phyloP scores from a whole-genome alignment of 2,113 vertebrate species.

The Piprites chloris region DNA sequence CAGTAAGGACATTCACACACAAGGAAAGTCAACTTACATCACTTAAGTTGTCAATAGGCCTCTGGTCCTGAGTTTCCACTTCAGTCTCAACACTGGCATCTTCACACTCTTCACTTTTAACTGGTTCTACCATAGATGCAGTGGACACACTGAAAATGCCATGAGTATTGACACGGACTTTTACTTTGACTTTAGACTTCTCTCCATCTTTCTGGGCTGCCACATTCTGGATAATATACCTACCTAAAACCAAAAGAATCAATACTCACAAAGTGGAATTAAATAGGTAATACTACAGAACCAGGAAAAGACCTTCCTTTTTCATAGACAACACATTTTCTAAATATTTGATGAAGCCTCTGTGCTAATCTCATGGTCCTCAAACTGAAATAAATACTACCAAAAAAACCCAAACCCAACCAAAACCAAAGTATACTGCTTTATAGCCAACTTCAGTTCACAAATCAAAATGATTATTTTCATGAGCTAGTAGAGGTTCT shows the following conservation, averaged over 20 bases:
- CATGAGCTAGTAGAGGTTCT: background rate
- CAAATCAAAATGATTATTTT: background rate
- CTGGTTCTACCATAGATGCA: slow-evolving; percentile 77
- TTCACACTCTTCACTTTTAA: slow-evolving; percentile 71
- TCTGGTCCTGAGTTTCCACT: slow-evolving; percentile 64
- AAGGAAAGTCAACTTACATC: slow-evolving; percentile 69
- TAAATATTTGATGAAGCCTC: background rate
- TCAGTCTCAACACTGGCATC: slow-evolving; percentile 57
- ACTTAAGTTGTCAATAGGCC: slow-evolving; percentile 39
- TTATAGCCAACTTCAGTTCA: background rate
- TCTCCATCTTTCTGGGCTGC: slow-evolving; percentile 80
- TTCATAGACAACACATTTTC: background rate
- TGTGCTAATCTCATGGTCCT: background rate
- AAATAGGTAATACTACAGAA: background rate
- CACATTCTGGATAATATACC: slow-evolving; percentile 81
- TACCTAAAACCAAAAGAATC: slow-evolving; percentile 61
- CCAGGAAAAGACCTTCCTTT: background rate
- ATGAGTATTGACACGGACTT: slow-evolving; percentile 77
- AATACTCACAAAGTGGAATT: background rate
- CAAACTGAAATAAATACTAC: background rate
- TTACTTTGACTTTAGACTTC: slow-evolving; percentile 82
- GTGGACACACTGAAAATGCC: slow-evolving; percentile 82
- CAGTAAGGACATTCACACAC: background rate
- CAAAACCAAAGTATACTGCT: background rate
- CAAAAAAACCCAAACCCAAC: background rate